A percentile compares a stretch with the other conserved stretches of the same genome.
These are phyloP conservation scores for Dexiosoma caninum DNA, from an alignment of 2,888 invertebrate genomes.

Conservation along the genomic window DNA sequence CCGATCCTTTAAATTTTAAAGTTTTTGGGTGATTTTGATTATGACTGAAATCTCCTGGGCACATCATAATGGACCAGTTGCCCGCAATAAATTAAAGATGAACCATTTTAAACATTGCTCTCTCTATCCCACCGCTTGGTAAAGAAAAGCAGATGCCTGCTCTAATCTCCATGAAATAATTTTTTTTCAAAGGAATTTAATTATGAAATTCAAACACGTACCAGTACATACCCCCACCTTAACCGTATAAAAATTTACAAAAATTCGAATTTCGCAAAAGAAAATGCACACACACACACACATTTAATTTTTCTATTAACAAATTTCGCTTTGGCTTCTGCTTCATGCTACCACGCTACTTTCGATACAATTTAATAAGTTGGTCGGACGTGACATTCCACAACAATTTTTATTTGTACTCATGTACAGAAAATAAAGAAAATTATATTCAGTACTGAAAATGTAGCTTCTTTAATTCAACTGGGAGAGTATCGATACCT, in stretches of 20 bases:
- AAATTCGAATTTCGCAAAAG: neutral
- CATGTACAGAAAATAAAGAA: neutral
- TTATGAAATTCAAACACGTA: constrained; percentile 38
- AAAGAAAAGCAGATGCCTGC: too few species aligned
- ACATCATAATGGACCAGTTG: too few species aligned
- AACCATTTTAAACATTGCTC: too few species aligned
- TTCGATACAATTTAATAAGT: neutral
- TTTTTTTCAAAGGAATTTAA: constrained; percentile 10
- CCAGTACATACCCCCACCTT: too few species aligned
- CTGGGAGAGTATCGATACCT: neutral
- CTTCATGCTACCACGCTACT: neutral
- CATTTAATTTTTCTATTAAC: neutral
- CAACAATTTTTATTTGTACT: neutral
- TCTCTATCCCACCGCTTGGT: too few species aligned
- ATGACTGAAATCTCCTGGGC: too few species aligned
- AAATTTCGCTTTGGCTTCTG: neutral
- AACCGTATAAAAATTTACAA: too few species aligned
- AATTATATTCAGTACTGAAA: constrained; percentile 3
- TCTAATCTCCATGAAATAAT: neutral
- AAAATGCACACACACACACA: too few species aligned
- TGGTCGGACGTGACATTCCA: neutral
- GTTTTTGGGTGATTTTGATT: too few species aligned
- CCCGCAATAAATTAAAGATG: too few species aligned
- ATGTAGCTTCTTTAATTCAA: neutral
- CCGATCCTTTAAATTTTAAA: too few species aligned